Evolutionary conservation across 2,797 vertebrate genomes (phyloP), one percentile per base, ranked within the genome.

Genomic region (Potorous gilbertii): DNA sequence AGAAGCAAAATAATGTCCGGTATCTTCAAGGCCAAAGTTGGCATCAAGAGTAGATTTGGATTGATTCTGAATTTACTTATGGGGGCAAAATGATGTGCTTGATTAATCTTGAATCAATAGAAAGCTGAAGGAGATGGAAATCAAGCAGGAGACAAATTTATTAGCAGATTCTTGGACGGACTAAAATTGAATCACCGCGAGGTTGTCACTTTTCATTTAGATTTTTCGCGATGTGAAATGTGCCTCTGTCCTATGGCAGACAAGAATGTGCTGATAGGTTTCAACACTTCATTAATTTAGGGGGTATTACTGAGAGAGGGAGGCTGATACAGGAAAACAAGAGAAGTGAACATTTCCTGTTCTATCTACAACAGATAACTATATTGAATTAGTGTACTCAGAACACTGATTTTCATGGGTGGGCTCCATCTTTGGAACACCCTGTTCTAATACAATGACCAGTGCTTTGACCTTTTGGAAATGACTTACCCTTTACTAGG

Each of bases 111-210:
- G 54, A 95, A 94, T 95, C 92, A 97, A 95, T 95, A 96, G 97
- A 95, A 96, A 96, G 6, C 3, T 97, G 93, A 95, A 14, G 90
- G 96, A 3, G 56, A 90, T 97, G 92, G 90, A 97, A 98, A 96
- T 97, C 90, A 95, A 92, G 31, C 81, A 96, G 96, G 54, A 97
- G 94, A 94, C 94, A 97, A 97, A 97, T 93, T 46, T 57, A 93
- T 96, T 66, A 97, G 87, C 91, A 92, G 50, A 74, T 52, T 98
- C 96, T 98, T 92, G 95, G 89, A 96, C 93, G 87, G n/a, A 96
- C 92, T 97, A 94, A 98, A 97, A 94, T 91, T 94, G 31, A 97
- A 91, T 97, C 94, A 87, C 34, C 21, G 55, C 91, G 93, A 98
- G 11, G 40, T 95, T 98, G 93, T 94, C 52, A 93, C n/a, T 97